phyloP scores from a whole-genome alignment of 2,888 invertebrate species.

The Venustoraphidia nigricollis region DNA sequence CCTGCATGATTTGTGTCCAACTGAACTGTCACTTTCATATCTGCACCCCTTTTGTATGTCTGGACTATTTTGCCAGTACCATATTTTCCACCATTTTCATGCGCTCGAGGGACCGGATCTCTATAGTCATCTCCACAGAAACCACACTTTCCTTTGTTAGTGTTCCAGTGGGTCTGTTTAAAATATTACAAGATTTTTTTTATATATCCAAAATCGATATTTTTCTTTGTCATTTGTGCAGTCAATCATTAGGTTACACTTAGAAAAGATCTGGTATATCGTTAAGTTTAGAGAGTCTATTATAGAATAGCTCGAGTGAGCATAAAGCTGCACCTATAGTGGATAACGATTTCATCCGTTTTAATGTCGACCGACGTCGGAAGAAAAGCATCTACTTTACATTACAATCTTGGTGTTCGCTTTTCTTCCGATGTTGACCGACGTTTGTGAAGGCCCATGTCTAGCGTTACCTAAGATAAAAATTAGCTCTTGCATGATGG shows the following conservation, averaged over 20 bases:
- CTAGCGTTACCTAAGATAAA: too few species aligned
- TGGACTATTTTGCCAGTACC: conserved; percentile 31
- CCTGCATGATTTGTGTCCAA: conserved; percentile 26
- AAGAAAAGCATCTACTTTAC: background rate
- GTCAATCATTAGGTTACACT: conserved; percentile 5
- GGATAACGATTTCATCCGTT: background rate
- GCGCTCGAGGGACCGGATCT: conserved; percentile 27
- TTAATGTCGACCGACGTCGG: background rate
- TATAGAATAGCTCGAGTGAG: too few species aligned
- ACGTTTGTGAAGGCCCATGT: too few species aligned
- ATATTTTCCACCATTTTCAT: conserved; percentile 37
- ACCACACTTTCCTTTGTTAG: conserved; percentile 33
- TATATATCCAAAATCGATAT: background rate
- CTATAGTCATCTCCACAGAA: conserved; percentile 36
- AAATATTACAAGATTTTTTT: background rate
- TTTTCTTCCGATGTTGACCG: background rate
- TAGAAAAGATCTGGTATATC: background rate
- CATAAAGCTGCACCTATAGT: too few species aligned
- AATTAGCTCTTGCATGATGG: too few species aligned
- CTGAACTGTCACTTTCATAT: conserved; percentile 17
- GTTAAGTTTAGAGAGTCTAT: background rate
- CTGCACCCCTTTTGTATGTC: conserved; percentile 20
- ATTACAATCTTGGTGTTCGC: background rate
- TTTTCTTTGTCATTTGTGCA: background rate
- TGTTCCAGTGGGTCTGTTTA: conserved; percentile 26